These are phyloP conservation scores for Cherax quadricarinatus DNA, from an alignment of 1,140 invertebrate species.

Conservation along the genomic window DNA sequence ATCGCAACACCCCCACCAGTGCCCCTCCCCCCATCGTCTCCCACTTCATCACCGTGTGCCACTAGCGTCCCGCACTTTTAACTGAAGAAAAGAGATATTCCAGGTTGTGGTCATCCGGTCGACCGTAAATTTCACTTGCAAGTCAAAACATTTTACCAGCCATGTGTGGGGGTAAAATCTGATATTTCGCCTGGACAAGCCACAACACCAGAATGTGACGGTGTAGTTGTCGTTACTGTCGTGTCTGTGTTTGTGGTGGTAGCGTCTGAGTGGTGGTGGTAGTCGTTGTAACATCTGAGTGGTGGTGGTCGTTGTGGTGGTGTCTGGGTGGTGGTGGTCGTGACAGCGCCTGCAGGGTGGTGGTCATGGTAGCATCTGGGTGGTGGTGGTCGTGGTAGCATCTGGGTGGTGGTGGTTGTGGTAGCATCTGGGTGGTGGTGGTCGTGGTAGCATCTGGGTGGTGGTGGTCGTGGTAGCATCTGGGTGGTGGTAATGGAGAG, in stretches of 20 bases:
- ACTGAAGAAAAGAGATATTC: not conserved
- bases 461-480: too few species aligned
- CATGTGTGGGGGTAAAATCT: not conserved
- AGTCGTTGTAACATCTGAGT: too few species aligned
- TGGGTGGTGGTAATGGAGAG: too few species aligned
- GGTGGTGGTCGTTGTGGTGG: not conserved
- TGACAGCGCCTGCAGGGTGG: too few species aligned
- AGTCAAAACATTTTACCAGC: conserved; percentile 14
- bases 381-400: too few species aligned
- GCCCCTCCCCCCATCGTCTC: not conserved
- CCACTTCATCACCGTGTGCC: too few species aligned
- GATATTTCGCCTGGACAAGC: not conserved
- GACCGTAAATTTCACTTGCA: conserved; percentile 6
- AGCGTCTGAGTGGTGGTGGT: not conserved
- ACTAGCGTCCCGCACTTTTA: not conserved
- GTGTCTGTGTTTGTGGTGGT: not conserved
- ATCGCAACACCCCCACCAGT: not conserved
- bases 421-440: too few species aligned
- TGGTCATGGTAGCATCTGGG: too few species aligned
- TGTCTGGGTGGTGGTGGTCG: not conserved
- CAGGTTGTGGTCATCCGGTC: not conserved
- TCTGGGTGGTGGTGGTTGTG: too few species aligned
- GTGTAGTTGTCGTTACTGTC: too few species aligned
- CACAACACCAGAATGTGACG: not conserved
- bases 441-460: too few species aligned